Evolutionary conservation across 2,113 vertebrate genomes (phyloP), one percentile per base, ranked within the genome.

Genomic region (Hippocampus mohnikei): DNA sequence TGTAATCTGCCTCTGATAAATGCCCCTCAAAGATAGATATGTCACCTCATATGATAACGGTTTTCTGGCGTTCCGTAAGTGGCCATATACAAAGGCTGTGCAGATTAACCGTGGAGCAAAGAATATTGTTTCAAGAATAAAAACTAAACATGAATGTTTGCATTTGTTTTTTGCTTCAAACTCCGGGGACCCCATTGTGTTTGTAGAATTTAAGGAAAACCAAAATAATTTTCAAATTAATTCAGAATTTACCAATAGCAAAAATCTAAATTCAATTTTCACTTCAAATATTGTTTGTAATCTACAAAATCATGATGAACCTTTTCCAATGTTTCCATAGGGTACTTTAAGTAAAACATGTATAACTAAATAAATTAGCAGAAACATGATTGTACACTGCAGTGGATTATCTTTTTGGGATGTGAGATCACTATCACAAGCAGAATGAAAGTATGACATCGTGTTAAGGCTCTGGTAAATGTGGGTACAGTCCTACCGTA

Each of bases 1-100:
- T 90, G 83, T 89, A 90, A 91, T 90, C 88, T 92, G 85, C 87
- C 83, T 87, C 88, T 88, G 90, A 93, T 92, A 92, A 91, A 92
- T 87, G 85, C 91, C 82, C 78, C 87, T 90, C 87, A 89, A 89
- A 91, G 89, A 92, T 91, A 89, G 85, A 89, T 88, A 91, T 88
- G 91, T 91, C 91, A 92, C 88, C 91, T 93, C 90, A 93, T 91
- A 90, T 87, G 86, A 87, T 90, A 89, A 86, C 81, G 80, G 77
- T 72, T 76, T 84, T 81, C 88, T 85, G 81, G 81, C 81, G 70
- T 86, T 84, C 88, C 86, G 85, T 89, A 89, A 84, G 87, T 82
- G 75, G 88, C 83, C 75, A 83, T 84, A 87, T 87, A 82, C 85
- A 85, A 83, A 85, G 83, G 86, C 77, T 82, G 70, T 72, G 84